Base-by-base conservation (phyloP, 2,113 vertebrate species). In the Nicator chloris region DNA sequence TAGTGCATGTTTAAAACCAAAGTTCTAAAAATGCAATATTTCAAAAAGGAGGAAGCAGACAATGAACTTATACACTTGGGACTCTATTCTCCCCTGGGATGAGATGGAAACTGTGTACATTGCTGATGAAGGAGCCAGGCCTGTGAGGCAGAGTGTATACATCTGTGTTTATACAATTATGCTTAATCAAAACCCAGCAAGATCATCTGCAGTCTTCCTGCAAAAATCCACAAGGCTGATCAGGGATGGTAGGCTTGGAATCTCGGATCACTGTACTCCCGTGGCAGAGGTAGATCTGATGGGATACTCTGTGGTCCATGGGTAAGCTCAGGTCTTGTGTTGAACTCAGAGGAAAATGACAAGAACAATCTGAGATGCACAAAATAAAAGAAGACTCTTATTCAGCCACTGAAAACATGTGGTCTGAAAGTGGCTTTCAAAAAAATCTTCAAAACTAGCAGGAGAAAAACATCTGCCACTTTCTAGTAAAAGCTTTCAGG, bases 21-120 rank as follows among this genome's bases (percentile, higher is more conserved):
- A 65, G 90, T 92, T 86, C 95, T 84, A 94, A 93, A 96, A 93
- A 90, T 40, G 51, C 59, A 78, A 39, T 92, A 72, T 91, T 95
- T 95, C 71, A 88, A 89, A 89, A 83, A 81, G 27, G 49, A 92
- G 71, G 81, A 91, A 90, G 33, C 63, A 93, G 84, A 95, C 91
- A 94, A 82, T 81, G 33, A 85, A 72, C 82, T 97, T 89, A 60
- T 2, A 69, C 28, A 28, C 60, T 14, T 2, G 20, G 44, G 71
- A 63, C 12, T 45, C 69, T 88, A 16, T 86, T 90, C 59, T 73
- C 6, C 50, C 53, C 47, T 10, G 19, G 53, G 24, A 18, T 60
- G 26, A 15, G 70, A 88, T 15, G 44, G 53, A 54, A 65, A 33
- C 14, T 54, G 40, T 22, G 28, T 11, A 11, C 0, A 3, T n/a